Evolutionary conservation across 1,140 invertebrate genomes (phyloP).

Genomic region (honey bee (Apis mellifera)): Amel_HAv3.1 CM009940.2:452001-452500

Average conservation of each 20-base stretch:
- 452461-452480: neutral
- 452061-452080: neutral
- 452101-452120: too few relatives aligned
- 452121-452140: too few relatives aligned
- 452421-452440: neutral
- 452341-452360: neutral
- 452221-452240: too few relatives aligned
- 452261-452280: too few relatives aligned
- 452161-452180: too few relatives aligned
- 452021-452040: neutral
- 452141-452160: too few relatives aligned
- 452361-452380: neutral
- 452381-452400: neutral
- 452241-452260: too few relatives aligned
- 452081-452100: too few relatives aligned
- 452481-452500: neutral
- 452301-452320: too few relatives aligned
- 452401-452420: neutral
- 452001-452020: neutral
- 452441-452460: slow-evolving; percentile 19
- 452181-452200: too few relatives aligned
- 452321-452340: neutral
- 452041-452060: neutral
- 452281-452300: too few relatives aligned
- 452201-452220: too few relatives aligned